Percentiles rank a stretch among this genome's conserved stretches.
phyloP scores from a whole-genome alignment of 2,797 vertebrate species.

The Coregonus sp. region DNA sequence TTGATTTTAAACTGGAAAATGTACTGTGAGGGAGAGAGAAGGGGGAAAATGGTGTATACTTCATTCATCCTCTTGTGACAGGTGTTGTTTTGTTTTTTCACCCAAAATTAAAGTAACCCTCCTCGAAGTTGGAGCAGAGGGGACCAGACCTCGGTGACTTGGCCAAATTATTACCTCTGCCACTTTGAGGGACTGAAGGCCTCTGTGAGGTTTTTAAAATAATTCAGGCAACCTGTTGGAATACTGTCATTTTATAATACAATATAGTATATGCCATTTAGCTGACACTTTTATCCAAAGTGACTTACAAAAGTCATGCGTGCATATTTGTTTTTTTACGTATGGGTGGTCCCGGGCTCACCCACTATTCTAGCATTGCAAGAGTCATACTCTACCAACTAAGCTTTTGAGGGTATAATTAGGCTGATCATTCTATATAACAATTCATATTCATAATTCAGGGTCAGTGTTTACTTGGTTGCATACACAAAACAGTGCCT shows the following conservation, averaged over 20 bases:
- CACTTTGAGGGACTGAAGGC: constrained; percentile 38
- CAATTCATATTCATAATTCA: background rate
- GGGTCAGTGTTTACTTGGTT: background rate
- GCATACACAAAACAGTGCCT: background rate
- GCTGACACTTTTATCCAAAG: too few relatives aligned
- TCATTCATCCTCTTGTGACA: too few relatives aligned
- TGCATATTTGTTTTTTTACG: background rate
- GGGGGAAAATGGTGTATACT: too few relatives aligned
- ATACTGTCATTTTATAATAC: constrained; percentile 48
- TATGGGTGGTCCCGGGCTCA: background rate
- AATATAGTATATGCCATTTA: constrained; percentile 25
- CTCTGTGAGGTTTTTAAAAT: constrained; percentile 49
- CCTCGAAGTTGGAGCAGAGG: too few relatives aligned
- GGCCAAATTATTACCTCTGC: too few relatives aligned
- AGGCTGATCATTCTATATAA: background rate
- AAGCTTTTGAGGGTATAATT: background rate
- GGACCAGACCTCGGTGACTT: too few relatives aligned
- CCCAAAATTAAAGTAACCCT: too few relatives aligned
- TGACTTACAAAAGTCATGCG: constrained; percentile 8
- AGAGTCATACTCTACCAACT: background rate
- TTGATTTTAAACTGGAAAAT: background rate
- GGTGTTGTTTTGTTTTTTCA: too few relatives aligned
- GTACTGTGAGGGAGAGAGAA: too few relatives aligned
- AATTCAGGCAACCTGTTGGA: constrained; percentile 49
- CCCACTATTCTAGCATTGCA: background rate